These are phyloP conservation scores for Papilio polytes DNA, from an alignment of 1,140 invertebrate genomes.

Conservation along the genomic window DNA sequence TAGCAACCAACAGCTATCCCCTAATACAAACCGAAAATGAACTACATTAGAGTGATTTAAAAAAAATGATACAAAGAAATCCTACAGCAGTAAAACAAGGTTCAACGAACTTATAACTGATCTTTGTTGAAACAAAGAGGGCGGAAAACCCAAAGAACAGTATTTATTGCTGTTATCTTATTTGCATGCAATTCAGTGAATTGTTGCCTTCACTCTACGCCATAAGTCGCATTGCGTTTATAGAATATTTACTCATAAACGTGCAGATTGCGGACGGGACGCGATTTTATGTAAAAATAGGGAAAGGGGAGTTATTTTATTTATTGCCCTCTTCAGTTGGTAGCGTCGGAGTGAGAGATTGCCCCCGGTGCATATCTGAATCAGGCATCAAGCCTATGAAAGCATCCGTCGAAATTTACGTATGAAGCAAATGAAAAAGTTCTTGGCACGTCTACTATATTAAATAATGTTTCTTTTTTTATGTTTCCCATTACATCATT, in stretches of 20 bases:
- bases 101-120: conserved; percentile 64
- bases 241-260: conserved; percentile 84
- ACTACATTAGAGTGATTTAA: not conserved
- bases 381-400: conserved; percentile 49
- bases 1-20: conserved; percentile 15
- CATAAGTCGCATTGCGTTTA: conserved; percentile 69
- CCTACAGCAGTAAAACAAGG: conserved; percentile 42
- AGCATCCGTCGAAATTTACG: conserved; percentile 39
- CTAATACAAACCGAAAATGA: not conserved
- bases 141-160: conserved; percentile 61
- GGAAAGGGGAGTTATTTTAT: conserved; percentile 78
- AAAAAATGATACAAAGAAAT: conserved; percentile 8
- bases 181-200: conserved; percentile 82
- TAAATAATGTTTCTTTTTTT: conserved; percentile 33
- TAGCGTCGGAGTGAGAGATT: conserved; percentile 70
- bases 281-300: conserved; percentile 80
- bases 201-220: conserved; percentile 69
- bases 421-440: conserved; percentile 33
- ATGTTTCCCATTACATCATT: conserved; percentile 9
- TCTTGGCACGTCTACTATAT: conserved; percentile 12
- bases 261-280: conserved; percentile 82
- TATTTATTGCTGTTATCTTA: conserved; percentile 81
- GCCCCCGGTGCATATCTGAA: conserved; percentile 54
- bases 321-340: conserved; percentile 80
- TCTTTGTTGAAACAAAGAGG: conserved; percentile 55